Percentiles rank a stretch among this genome's conserved stretches.
These are phyloP conservation scores for Drosophila recens DNA, from an alignment of 2,888 invertebrate genomes.

Conservation along the genomic window DNA sequence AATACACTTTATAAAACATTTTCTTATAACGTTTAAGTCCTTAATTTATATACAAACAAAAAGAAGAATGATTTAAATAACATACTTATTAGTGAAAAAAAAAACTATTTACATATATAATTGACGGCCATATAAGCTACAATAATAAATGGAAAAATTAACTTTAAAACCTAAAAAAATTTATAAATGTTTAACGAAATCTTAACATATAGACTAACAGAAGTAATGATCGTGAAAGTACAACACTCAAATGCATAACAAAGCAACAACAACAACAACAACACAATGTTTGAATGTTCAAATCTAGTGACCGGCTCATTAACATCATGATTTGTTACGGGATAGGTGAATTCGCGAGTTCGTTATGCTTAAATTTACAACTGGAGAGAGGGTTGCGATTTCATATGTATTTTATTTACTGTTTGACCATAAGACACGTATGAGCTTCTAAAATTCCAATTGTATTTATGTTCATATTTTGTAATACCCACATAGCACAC, in stretches of 20 bases:
- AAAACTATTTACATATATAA: conserved; percentile 78
- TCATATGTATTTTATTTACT: conserved; percentile 36
- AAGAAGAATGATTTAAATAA: conserved; percentile 78
- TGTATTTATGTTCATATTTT: conserved; percentile 31
- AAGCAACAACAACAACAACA: conserved; percentile 38
- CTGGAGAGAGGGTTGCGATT: conserved; percentile 34
- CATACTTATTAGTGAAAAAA: conserved; percentile 72
- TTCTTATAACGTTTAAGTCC: conserved; percentile 85
- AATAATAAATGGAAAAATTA: conserved; percentile 82
- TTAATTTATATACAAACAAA: conserved; percentile 85
- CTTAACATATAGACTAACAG: conserved; percentile 75
- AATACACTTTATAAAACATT: conserved; percentile 82
- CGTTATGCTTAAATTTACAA: conserved; percentile 26
- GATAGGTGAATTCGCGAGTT: conserved; percentile 31
- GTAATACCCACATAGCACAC: neutral
- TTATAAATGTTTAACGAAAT: conserved; percentile 78
- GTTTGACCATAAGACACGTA: conserved; percentile 39
- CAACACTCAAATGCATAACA: conserved; percentile 48
- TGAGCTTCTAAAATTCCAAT: conserved; percentile 43
- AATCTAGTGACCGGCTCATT: conserved; percentile 27
- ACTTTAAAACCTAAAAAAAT: conserved; percentile 76
- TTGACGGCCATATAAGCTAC: conserved; percentile 84
- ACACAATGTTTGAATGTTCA: conserved; percentile 36
- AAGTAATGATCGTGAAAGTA: conserved; percentile 66
- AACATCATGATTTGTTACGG: conserved; percentile 41